phyloP scores from a whole-genome alignment of 2,888 invertebrate species.

The Geotrupes spiniger region DNA sequence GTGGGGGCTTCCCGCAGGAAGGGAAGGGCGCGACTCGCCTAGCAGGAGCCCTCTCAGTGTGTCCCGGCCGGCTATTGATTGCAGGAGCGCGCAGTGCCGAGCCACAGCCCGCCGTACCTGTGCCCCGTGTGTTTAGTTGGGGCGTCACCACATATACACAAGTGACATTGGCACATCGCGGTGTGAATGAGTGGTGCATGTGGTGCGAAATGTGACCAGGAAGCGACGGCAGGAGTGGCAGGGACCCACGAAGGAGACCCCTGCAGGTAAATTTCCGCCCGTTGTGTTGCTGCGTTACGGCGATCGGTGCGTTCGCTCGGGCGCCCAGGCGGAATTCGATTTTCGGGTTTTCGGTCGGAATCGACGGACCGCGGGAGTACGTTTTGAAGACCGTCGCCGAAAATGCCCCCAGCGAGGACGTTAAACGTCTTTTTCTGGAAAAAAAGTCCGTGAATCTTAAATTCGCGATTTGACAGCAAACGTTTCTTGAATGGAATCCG shows the following conservation, averaged over 20 bases:
- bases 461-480: too few species aligned
- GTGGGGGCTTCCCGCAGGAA: slow-evolving; percentile 18
- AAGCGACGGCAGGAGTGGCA: slow-evolving; percentile 21
- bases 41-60: slow-evolving; percentile 30
- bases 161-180: slow-evolving; percentile 27
- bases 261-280: slow-evolving; percentile 17
- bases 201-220: slow-evolving; percentile 31
- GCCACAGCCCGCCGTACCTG: slow-evolving; percentile 37
- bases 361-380: too few species aligned
- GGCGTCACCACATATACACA: slow-evolving; percentile 37
- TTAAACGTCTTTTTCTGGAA: too few species aligned
- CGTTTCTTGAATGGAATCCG: too few species aligned
- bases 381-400: too few species aligned
- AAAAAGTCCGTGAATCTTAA: too few species aligned
- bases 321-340: too few species aligned
- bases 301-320: too few species aligned
- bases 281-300: background rate
- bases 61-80: slow-evolving; percentile 37
- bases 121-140: slow-evolving; percentile 36
- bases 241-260: slow-evolving; percentile 22
- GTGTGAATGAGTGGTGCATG: slow-evolving; percentile 33
- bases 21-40: slow-evolving; percentile 31
- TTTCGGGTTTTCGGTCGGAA: too few species aligned
- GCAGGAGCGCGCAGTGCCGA: slow-evolving; percentile 36
- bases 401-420: too few species aligned